These are phyloP conservation scores for Prunella fulvescens DNA, from an alignment of 2,113 vertebrate genomes.

Conservation along the genomic window DNA sequence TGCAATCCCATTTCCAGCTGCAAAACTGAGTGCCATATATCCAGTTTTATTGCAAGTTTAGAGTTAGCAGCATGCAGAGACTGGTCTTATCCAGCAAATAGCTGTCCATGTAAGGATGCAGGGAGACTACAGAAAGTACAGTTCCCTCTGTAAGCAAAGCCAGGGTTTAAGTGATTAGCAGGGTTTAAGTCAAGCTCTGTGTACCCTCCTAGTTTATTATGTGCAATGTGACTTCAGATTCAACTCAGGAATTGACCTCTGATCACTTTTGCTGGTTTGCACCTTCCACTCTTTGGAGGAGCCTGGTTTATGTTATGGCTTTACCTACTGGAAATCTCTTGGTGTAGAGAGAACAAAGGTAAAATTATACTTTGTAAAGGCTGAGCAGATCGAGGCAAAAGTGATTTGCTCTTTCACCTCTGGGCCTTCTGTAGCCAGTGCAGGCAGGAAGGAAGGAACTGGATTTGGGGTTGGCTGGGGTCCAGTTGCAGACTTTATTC, in stretches of 20 bases:
- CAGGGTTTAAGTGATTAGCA: slow-evolving; percentile 12
- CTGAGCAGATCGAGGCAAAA: neutral
- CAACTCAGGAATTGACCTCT: neutral
- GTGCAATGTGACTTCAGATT: neutral
- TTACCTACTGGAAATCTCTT: neutral
- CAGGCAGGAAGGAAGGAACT: neutral
- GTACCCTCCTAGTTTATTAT: neutral
- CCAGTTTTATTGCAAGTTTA: neutral
- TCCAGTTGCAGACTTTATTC: neutral
- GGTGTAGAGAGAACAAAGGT: neutral
- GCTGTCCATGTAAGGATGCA: slow-evolving; percentile 23
- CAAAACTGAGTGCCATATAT: neutral
- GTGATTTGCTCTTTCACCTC: slow-evolving; percentile 2
- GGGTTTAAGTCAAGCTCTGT: neutral
- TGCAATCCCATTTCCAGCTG: neutral
- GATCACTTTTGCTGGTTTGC: neutral
- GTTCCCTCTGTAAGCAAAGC: neutral
- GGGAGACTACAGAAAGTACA: neutral
- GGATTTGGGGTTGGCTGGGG: neutral
- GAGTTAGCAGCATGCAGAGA: neutral
- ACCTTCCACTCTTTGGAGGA: neutral
- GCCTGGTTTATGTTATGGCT: neutral
- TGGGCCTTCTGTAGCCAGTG: neutral
- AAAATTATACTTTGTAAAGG: neutral
- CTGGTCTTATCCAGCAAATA: neutral